phyloP scores from a whole-genome alignment of 1,140 invertebrate species.

The Cydia splendana region DNA sequence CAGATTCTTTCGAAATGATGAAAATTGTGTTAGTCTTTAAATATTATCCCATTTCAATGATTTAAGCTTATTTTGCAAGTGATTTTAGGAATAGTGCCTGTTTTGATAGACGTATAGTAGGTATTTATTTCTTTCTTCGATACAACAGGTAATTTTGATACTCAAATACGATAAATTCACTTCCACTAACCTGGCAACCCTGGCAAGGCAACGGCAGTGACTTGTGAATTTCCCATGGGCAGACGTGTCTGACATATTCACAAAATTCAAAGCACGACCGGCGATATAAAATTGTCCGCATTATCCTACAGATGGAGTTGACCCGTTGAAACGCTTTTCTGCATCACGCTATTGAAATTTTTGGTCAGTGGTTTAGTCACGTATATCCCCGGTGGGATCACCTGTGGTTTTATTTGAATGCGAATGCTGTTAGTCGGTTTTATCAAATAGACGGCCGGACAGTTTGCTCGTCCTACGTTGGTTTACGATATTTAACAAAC shows the following conservation, averaged over 20 bases:
- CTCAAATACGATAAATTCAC: no score
- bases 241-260: not conserved
- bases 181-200: no score
- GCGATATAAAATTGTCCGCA: not conserved
- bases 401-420: not conserved
- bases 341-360: not conserved
- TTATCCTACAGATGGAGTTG: not conserved
- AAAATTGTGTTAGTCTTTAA: no score
- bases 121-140: no score
- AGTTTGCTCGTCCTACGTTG: not conserved
- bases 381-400: not conserved
- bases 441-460: not conserved
- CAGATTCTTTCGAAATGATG: no score
- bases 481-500: not conserved
- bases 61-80: no score
- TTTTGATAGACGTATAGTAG: no score
- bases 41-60: no score
- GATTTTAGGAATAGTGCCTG: no score
- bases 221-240: constrained; percentile 3
- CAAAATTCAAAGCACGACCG: not conserved
- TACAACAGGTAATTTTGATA: no score
- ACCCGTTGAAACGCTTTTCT: not conserved
- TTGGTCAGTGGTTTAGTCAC: not conserved
- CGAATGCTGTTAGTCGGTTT: not conserved
- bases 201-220: not conserved